A percentile compares a stretch with the other conserved stretches of the same genome.
phyloP scores from a whole-genome alignment of 2,888 invertebrate species.

The Xylota sylvarum region DNA sequence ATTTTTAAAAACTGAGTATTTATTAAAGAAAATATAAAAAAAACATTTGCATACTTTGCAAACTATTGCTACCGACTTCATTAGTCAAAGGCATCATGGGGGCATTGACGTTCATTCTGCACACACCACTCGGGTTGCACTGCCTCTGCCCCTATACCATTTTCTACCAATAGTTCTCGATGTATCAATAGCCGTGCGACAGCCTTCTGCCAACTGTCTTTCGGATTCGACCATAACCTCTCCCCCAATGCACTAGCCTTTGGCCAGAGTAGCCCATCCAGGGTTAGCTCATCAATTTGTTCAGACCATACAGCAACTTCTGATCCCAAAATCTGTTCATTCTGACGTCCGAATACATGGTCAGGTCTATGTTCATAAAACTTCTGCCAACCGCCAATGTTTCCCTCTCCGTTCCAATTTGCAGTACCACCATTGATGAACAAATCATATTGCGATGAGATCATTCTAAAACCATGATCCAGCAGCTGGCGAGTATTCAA shows the following conservation, averaged over 20 bases:
- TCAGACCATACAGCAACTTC: constrained; percentile 94
- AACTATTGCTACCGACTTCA: too few relatives aligned
- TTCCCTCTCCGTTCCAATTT: constrained; percentile 90
- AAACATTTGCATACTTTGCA: too few relatives aligned
- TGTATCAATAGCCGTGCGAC: constrained; percentile 88
- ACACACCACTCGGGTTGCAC: constrained; percentile 92
- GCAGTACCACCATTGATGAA: constrained; percentile 93
- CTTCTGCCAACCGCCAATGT: constrained; percentile 94
- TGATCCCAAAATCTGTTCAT: constrained; percentile 87
- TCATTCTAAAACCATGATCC: constrained; percentile 89
- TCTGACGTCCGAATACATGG: constrained; percentile 85
- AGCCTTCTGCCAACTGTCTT: constrained; percentile 88
- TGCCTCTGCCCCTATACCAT: constrained; percentile 88
- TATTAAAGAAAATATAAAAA: not conserved
- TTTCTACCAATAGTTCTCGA: constrained; percentile 88
- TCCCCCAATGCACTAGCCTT: constrained; percentile 92
- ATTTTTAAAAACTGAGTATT: not conserved
- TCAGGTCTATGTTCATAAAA: constrained; percentile 91
- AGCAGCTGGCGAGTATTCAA: constrained; percentile 88
- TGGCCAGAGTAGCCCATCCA: constrained; percentile 91
- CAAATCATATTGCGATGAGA: constrained; percentile 92
- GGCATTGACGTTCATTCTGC: constrained; percentile 90
- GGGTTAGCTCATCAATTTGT: constrained; percentile 88
- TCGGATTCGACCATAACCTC: constrained; percentile 91
- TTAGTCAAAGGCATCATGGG: constrained; percentile 62